Base-by-base conservation (phyloP, 2,113 vertebrate species). In the Tyto alba region DNA sequence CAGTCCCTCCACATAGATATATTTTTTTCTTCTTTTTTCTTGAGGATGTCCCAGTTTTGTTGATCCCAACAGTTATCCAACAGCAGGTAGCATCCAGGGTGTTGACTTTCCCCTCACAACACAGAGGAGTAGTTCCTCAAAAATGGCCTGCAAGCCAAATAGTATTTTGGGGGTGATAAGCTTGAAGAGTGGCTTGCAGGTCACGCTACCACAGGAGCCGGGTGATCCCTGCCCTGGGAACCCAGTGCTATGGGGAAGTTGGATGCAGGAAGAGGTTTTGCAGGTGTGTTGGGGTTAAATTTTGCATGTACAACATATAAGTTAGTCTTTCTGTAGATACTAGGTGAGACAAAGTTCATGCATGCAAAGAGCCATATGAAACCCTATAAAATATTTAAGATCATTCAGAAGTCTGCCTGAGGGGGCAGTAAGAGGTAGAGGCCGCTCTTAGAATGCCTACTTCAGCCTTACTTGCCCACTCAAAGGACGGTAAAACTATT, bases 241-340 rank as follows among this genome's bases (percentile, higher is more conserved):
- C 16, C 5, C 36, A 18, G 22, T 1, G 4, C 17, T 67, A 0
- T 2, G 4, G 36, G n/a, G 26, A 30, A 41, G 10, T 1, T 57
- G 78, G 30, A 91, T 68, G 23, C 77, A 71, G 64, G 47, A 38
- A 71, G n/a, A 38, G 16, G 7, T 47, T 93, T 87, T 89, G 26
- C 34, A 64, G 47, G 36, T 0, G 0, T 52, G 19, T 9, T 60
- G 29, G 9, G 23, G 22, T 67, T 32, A 17, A 63, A 10, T 36
- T 87, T 74, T 68, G 11, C 5, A 2, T 11, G 27, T 40, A 27
- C 9, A 91, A 47, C 13, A 26, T 2, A 2, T 50, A 63, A 71
- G 19, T 71, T 8, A 36, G 30, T 29, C 29, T 50, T 62, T 83
- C 72, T 19, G 22, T 19, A 63, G 60, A 59, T 27, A 50, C 4